A percentile compares a stretch with the other conserved stretches of the same genome.
phyloP scores from a whole-genome alignment of 2,113 vertebrate species.

The Ifrita kowaldi region DNA sequence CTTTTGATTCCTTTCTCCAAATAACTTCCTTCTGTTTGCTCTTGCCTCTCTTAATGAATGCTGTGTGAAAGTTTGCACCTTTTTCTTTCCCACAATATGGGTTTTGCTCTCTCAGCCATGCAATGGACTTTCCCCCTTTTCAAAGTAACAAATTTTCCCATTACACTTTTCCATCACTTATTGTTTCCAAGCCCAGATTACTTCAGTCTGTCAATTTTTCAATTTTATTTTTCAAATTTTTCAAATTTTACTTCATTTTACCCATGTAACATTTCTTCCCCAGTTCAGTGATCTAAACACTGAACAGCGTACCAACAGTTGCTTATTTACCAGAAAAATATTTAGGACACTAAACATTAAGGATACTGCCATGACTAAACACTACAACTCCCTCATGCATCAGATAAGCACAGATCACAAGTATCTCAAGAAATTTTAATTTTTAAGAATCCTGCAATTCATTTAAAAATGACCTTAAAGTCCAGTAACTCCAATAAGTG shows the following conservation, averaged over 20 bases:
- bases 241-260: not conserved
- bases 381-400: not conserved
- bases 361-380: not conserved
- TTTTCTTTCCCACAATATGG: not conserved
- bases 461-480: not conserved
- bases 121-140: not conserved
- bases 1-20: not conserved
- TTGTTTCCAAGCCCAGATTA: not conserved
- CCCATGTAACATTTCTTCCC: not conserved
- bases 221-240: too few species aligned
- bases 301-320: not conserved
- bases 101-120: not conserved
- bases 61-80: not conserved
- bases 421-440: conserved; percentile 29
- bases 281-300: not conserved
- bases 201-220: not conserved
- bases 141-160: not conserved
- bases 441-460: conserved; percentile 40
- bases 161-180: not conserved
- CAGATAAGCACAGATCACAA: not conserved
- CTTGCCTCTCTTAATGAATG: not conserved
- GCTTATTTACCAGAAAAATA: not conserved
- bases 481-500: not conserved
- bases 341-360: not conserved
- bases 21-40: not conserved